Base-by-base conservation (phyloP, 2,888 invertebrate genomes). In the Cylindroiulus punctatus region DNA sequence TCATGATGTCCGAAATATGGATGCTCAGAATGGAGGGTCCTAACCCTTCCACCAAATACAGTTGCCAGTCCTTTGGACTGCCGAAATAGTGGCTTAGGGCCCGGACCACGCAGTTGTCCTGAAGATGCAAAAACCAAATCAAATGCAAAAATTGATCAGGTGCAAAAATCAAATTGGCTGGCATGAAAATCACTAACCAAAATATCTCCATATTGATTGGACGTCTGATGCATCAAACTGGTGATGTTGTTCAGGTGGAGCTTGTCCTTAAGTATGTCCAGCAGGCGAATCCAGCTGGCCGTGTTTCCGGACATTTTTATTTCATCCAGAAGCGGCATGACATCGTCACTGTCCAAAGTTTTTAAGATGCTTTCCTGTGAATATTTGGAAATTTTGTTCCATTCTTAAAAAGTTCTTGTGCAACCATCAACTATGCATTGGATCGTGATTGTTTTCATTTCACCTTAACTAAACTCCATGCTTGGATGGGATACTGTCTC, bases 201-300 rank as follows among this genome's bases (percentile, higher is more conserved):
- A 52, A 52, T 52, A 52, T 52, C 52, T 7, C 36, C 36, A 36
- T 36, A 36, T 52, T 52, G 52, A n/a, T n/a, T 52, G 19, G 52
- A 52, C 5, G 81, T 81, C 5, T 19, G 40, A 36, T 81, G 81
- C 32, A 81, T 81, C 32, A 81, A 32, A 81, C 36, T 36, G 19
- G 40, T 81, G 40, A 81, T 81, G 17, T 81, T 32, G 36, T 81
- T 81, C 26, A 32, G 17, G 22, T 81, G 32, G 0, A 81, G 22
- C 7, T 81, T 81, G 19, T 36, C 81, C 26, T 81, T 81, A 17
- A 81, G 81, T 17, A 81, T 40, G 81, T 81, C 81, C 81, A 81
- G 22, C 1, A 81, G 81, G 17, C 40, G 32, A 36, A 40, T 40
- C 81, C 81, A 81, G 19, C 36, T 81, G 14, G 81, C 32, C 22